Evolutionary conservation across 2,113 vertebrate genomes (phyloP).

Genomic region (Hystrix cristata): DNA sequence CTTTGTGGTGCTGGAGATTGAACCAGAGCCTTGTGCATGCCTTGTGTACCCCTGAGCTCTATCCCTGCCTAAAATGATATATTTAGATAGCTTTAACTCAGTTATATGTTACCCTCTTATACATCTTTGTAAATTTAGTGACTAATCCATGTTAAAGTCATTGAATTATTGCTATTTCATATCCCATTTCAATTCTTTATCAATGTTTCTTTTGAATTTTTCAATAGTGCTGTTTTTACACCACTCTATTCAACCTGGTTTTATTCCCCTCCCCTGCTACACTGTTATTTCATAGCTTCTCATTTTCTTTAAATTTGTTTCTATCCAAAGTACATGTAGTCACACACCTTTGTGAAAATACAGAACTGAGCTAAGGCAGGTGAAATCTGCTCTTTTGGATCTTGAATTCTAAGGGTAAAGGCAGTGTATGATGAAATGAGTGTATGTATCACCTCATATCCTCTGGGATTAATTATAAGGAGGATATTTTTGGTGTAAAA

Average conservation of each 20-base stretch:
- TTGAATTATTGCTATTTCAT: background rate
- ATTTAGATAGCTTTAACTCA: background rate
- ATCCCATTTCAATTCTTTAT: background rate
- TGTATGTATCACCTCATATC: background rate
- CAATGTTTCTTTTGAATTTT: background rate
- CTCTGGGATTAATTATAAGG: background rate
- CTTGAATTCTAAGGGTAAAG: background rate
- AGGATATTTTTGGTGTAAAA: background rate
- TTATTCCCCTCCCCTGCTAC: background rate
- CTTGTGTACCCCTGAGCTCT: background rate
- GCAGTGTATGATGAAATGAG: background rate
- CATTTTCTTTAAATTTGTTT: background rate
- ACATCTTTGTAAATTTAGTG: background rate
- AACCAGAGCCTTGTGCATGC: background rate
- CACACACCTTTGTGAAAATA: background rate
- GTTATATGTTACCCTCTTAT: background rate
- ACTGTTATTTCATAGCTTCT: background rate
- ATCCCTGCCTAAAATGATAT: background rate
- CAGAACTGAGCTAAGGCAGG: background rate
- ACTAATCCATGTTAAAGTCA: background rate
- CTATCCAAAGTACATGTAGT: no score
- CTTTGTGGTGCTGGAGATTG: background rate
- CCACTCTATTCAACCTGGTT: background rate
- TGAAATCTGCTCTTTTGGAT: background rate
- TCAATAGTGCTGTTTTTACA: background rate